phyloP scores from a whole-genome alignment of 1,140 invertebrate genomes.

The Pseudomyrmex gracilis region DNA sequence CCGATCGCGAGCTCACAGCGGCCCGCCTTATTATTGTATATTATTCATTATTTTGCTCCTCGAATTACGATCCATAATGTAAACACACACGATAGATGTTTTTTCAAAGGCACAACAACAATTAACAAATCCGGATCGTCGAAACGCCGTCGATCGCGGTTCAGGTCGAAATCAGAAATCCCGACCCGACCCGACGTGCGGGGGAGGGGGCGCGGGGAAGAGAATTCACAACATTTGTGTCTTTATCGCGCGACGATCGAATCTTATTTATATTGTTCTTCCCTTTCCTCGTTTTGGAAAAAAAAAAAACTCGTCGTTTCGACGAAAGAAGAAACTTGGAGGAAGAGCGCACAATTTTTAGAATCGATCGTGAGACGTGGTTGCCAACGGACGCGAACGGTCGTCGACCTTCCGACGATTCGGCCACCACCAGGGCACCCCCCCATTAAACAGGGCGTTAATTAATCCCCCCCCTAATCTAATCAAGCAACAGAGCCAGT shows the following conservation, averaged over 20 bases:
- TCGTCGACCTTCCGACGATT: conserved; percentile 44
- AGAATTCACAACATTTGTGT: background rate
- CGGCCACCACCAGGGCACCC: conserved; percentile 37
- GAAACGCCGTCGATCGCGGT: conserved; percentile 18
- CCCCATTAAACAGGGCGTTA: conserved; percentile 58
- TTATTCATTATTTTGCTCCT: conserved; percentile 58
- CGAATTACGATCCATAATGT: conserved; percentile 37
- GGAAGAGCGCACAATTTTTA: conserved; percentile 21
- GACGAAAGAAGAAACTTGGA: background rate
- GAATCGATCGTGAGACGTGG: conserved; percentile 29
- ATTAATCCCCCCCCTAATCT: conserved; percentile 57
- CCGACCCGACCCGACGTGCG: background rate
- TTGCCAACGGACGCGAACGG: conserved; percentile 20
- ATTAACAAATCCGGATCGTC: conserved; percentile 34
- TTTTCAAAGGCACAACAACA: conserved; percentile 50
- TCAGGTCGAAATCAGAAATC: conserved; percentile 11
- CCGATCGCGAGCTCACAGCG: conserved; percentile 51
- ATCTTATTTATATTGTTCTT: conserved; percentile 17
- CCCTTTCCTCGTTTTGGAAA: background rate
- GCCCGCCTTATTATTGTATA: conserved; percentile 63
- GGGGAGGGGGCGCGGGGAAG: background rate
- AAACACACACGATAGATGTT: conserved; percentile 58
- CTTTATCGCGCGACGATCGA: conserved; percentile 18
- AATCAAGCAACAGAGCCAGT: conserved; percentile 66
- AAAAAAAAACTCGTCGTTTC: background rate